Evolutionary conservation across 2,797 vertebrate species (phyloP), one percentile per base, ranked within the genome.

Genomic region (Lerista edwardsae): DNA sequence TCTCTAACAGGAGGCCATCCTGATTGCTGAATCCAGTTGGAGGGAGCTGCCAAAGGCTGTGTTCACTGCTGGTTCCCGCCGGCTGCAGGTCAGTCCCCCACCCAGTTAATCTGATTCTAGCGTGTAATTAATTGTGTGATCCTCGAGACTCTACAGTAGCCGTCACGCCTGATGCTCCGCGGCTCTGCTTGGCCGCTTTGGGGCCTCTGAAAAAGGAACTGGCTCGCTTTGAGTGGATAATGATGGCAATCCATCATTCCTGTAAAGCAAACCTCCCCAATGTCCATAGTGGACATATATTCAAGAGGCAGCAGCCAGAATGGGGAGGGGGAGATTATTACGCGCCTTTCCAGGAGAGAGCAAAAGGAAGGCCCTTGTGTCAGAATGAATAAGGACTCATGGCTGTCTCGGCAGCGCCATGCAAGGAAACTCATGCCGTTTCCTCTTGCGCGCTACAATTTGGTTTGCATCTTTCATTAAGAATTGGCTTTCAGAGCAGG

Each of bases 201-300:
- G 34, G 39, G 64, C 17, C 39, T 41, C 64, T 75, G 10, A 39
- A 84, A 64, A 76, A 9, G 17, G 73, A 31, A 17, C 57, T 15
- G 23, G 11, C 65, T 25, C 31, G 39, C 36, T 47, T 31, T 71
- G 64, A 77, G 39, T 88, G 92, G 83, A 91, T 91, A 93, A 93
- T 95, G 93, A 90, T 92, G 93, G 92, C 90, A 89, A 90, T 94
- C 79, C 91, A 95, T 96, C 95, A 96, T 94, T 88, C 89, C 87
- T 91, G 91, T 79, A 77, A 94, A 91, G 91, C 86, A 91, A 81
- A 11, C 79, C 57, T 61, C 79, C 65, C 72, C 29, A 51, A 34
- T 8, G 39, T 74, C 79, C n/a, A 75, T 17, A 69, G 57, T 73
- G 31, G 80, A 73, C 34, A 36, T 68, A 71, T 41, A 41, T 69